Percentiles rank a stretch among this genome's conserved stretches.
Evolutionary conservation across 2,888 invertebrate species (phyloP).

Genomic region (Orthonychiurus folsomi): DNA sequence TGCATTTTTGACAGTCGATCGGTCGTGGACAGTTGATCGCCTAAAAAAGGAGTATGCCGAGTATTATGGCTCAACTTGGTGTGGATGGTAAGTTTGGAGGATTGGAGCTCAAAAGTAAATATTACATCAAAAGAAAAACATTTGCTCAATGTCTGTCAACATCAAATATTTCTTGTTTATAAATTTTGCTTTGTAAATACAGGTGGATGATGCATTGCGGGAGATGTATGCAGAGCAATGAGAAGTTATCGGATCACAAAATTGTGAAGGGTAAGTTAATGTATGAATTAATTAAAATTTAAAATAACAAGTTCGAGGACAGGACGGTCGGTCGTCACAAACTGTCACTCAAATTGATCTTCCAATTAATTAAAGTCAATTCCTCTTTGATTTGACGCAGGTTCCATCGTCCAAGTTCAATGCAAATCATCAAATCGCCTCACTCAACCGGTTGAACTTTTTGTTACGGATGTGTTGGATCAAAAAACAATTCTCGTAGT

Average conservation of each 20-base stretch:
- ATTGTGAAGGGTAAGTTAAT: constrained; percentile 8
- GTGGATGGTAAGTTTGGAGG: constrained; percentile 11
- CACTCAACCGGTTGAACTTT: constrained; percentile 7
- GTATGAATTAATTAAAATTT: background rate
- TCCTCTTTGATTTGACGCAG: background rate
- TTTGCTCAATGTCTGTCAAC: too few relatives aligned
- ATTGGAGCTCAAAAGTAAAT: too few relatives aligned
- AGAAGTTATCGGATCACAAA: background rate
- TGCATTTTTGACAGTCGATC: background rate
- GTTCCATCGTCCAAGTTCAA: constrained; percentile 6
- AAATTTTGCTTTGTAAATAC: too few relatives aligned
- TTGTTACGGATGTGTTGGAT: background rate
- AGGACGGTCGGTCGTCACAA: too few relatives aligned
- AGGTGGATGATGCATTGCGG: constrained; percentile 6
- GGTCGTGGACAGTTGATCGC: constrained; percentile 2
- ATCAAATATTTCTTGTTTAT: too few relatives aligned
- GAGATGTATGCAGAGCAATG: background rate
- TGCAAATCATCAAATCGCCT: background rate
- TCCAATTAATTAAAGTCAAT: background rate
- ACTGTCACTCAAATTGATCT: too few relatives aligned
- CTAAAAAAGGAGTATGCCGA: constrained; percentile 9
- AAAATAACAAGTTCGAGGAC: too few relatives aligned
- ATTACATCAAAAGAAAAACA: too few relatives aligned
- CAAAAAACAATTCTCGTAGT: background rate
- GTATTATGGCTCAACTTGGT: background rate